Evolutionary conservation across 2,113 vertebrate genomes (phyloP).

Genomic region (Chiloscyllium plagiosum): DNA sequence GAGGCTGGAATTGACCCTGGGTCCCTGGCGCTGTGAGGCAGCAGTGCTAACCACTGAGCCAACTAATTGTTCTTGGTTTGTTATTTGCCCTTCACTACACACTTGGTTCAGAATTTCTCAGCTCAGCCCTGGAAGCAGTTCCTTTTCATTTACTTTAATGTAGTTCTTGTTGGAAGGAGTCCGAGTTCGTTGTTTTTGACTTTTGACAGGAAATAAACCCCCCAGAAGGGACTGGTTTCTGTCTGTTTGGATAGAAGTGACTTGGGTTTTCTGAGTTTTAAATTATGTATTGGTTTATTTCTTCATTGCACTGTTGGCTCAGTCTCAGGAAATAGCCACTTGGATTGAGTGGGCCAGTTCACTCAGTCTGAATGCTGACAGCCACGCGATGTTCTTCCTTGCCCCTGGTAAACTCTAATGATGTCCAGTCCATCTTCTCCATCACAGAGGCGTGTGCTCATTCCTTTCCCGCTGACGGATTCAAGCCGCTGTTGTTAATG

Average conservation of each 20-base stretch:
- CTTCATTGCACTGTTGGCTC: not conserved
- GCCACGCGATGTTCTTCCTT: not conserved
- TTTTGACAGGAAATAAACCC: not conserved
- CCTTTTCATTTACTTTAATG: not conserved
- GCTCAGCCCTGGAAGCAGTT: not conserved
- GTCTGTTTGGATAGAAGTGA: not conserved
- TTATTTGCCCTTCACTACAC: not conserved
- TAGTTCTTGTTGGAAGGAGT: not conserved
- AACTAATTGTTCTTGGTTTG: not conserved
- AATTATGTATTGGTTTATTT: not conserved
- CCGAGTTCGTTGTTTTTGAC: not conserved
- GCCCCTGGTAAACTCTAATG: not conserved
- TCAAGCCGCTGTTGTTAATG: not conserved
- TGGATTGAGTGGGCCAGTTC: not conserved
- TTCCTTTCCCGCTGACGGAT: not conserved
- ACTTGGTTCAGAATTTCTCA: not conserved
- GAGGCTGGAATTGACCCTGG: no score
- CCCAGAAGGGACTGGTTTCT: not conserved
- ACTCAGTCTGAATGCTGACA: not conserved
- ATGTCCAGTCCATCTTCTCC: not conserved
- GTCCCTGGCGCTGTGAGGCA: no score
- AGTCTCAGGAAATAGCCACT: not conserved
- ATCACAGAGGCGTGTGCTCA: not conserved
- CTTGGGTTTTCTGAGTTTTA: not conserved
- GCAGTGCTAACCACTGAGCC: no score